These are phyloP conservation scores for Anthoptus insignis DNA, from an alignment of 2,888 invertebrate genomes.

Conservation along the genomic window DNA sequence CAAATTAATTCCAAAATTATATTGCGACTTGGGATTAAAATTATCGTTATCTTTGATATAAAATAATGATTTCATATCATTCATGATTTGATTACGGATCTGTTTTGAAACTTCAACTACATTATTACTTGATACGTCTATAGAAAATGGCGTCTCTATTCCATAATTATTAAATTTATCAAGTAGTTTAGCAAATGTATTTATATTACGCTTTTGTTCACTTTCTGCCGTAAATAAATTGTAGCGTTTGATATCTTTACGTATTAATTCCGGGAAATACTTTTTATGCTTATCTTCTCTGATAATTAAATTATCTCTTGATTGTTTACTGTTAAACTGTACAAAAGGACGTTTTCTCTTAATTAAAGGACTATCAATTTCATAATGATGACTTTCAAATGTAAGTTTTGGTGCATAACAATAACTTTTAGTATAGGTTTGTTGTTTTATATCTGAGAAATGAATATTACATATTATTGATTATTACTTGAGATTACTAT, in stretches of 20 bases:
- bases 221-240: background rate
- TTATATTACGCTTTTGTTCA: background rate
- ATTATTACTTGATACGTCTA: background rate
- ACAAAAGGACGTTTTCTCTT: background rate
- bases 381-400: constrained; percentile 24
- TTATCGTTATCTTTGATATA: background rate
- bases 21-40: background rate
- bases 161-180: background rate
- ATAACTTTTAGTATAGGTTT: background rate
- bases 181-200: background rate
- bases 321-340: constrained; percentile 1
- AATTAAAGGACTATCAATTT: background rate
- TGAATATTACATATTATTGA: no score
- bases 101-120: constrained; percentile 15
- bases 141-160: constrained; percentile 7
- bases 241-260: background rate
- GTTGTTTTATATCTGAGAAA: constrained; percentile 2
- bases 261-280: background rate
- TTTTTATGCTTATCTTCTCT: background rate
- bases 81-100: constrained; percentile 19
- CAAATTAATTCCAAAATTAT: constrained; percentile 8
- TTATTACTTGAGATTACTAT: no score
- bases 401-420: constrained; percentile 7
- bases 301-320: constrained; percentile 1
- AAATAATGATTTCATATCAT: constrained; percentile 11